phyloP scores from a whole-genome alignment of 1,140 invertebrate species.

The Megathymus violae region DNA sequence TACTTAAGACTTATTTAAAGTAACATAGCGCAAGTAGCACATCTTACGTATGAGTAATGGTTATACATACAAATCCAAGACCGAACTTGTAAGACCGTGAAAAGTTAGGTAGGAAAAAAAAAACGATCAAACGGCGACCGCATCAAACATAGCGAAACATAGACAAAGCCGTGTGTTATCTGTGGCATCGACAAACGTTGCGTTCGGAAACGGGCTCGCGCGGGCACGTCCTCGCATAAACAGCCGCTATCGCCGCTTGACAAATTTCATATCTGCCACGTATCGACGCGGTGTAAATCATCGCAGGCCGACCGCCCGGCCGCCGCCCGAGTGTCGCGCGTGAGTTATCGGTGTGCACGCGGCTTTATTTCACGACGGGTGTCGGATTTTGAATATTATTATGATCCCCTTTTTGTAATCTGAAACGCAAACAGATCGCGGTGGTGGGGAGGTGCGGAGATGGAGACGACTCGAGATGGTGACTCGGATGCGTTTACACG shows the following conservation, averaged over 20 bases:
- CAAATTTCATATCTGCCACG: constrained; percentile 52
- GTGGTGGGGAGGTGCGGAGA: no score
- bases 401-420: constrained; percentile 18
- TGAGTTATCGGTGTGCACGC: constrained; percentile 40
- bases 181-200: constrained; percentile 40
- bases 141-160: constrained; percentile 18
- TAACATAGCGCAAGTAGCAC: no score
- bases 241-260: constrained; percentile 47
- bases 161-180: constrained; percentile 42
- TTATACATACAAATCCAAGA: no score
- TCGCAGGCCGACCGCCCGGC: constrained; percentile 28
- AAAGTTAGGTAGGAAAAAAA: no score
- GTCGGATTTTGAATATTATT: constrained; percentile 27
- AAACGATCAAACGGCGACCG: neutral
- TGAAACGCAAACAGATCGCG: neutral
- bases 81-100: no score
- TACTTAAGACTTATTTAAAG: no score
- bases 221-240: constrained; percentile 50
- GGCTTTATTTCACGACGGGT: constrained; percentile 39
- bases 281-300: constrained; percentile 56
- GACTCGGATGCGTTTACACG: no score
- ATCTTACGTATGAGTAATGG: no score
- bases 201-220: constrained; percentile 28
- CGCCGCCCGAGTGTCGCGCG: constrained; percentile 40
- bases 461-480: no score